These are phyloP conservation scores for Ephialtes manifestator DNA, from an alignment of 2,888 invertebrate species.

Conservation along the genomic window DNA sequence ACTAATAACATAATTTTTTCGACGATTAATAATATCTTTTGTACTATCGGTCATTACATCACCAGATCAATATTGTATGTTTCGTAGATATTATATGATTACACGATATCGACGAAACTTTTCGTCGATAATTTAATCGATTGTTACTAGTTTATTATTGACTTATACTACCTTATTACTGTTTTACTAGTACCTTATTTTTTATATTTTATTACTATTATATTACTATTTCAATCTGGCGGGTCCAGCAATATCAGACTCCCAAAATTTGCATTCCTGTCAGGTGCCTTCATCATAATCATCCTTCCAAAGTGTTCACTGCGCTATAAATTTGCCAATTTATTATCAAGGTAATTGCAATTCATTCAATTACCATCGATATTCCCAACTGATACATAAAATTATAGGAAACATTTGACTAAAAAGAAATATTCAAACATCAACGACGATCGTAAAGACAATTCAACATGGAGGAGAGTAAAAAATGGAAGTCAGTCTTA, in stretches of 20 bases:
- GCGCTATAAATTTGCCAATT: conserved; percentile 17
- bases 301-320: conserved; percentile 17
- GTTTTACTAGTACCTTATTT: no score
- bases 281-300: conserved; percentile 74
- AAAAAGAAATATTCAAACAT: neutral
- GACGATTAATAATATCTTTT: no score
- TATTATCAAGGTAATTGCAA: conserved; percentile 5
- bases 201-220: no score
- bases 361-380: conserved; percentile 9
- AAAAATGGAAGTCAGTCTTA: conserved; percentile 47
- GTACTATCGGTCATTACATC: no score
- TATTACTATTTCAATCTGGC: conserved; percentile 31
- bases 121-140: no score
- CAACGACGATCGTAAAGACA: neutral
- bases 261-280: conserved; percentile 78
- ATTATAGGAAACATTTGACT: neutral
- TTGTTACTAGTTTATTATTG: no score
- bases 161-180: no score
- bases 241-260: conserved; percentile 75
- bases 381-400: neutral
- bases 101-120: no score
- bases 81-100: no score
- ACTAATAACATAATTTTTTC: no score
- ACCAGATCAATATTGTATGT: no score
- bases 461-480: neutral